These are phyloP conservation scores for Drosophila bifasciata DNA, from an alignment of 1,140 invertebrate genomes.

Conservation along the genomic window DNA sequence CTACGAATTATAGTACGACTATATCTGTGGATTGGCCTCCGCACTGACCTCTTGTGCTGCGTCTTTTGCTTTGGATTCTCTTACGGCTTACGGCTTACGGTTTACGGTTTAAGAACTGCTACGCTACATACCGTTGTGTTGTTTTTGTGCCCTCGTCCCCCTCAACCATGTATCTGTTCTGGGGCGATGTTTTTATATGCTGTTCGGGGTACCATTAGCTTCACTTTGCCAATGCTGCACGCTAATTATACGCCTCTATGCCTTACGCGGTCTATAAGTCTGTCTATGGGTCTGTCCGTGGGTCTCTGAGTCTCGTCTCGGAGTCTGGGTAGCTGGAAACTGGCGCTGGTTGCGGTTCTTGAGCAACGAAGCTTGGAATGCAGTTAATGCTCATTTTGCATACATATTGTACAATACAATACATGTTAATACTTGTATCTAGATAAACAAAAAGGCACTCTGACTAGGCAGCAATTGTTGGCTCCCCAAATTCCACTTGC, in stretches of 20 bases:
- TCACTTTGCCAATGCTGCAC: slow-evolving; percentile 73
- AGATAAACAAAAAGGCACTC: slow-evolving; percentile 1
- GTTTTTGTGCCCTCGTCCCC: too few species aligned
- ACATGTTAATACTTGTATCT: slow-evolving; percentile 8
- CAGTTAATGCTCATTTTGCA: slow-evolving; percentile 71
- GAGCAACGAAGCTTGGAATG: slow-evolving; percentile 62
- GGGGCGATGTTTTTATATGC: slow-evolving; percentile 35
- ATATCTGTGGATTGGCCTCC: slow-evolving; percentile 51
- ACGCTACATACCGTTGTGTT: slow-evolving; percentile 11
- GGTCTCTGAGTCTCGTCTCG: slow-evolving; percentile 6
- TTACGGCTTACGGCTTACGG: slow-evolving; percentile 32
- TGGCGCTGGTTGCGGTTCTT: slow-evolving; percentile 61
- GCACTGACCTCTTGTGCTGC: slow-evolving; percentile 65
- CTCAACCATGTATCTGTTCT: slow-evolving; percentile 13
- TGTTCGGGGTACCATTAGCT: slow-evolving; percentile 44
- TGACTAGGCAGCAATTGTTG: too few species aligned
- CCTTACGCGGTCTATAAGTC: slow-evolving; percentile 67
- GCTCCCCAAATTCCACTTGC: too few species aligned
- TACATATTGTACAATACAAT: slow-evolving; percentile 20
- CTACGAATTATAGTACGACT: slow-evolving; percentile 2
- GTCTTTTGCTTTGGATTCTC: slow-evolving; percentile 35
- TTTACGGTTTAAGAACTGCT: slow-evolving; percentile 52
- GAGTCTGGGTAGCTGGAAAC: background rate
- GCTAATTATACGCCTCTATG: slow-evolving; percentile 80
- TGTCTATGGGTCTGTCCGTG: slow-evolving; percentile 25